Conservation (phyloP, 1,140 invertebrate genomes). For the Euschistus heros region DNA sequence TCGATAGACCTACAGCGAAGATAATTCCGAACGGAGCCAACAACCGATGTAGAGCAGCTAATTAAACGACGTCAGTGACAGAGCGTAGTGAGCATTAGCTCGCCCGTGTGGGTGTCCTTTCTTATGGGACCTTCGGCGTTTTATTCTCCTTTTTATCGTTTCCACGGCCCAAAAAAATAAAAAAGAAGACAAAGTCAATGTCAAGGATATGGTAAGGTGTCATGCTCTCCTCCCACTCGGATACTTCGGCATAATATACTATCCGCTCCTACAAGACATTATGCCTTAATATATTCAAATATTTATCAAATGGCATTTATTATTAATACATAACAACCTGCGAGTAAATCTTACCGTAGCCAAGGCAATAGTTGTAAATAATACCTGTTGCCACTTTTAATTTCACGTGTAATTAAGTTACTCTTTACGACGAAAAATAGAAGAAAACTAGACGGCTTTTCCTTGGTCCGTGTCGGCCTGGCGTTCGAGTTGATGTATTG, state of each 20-base stretch:
- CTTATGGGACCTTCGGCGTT: background rate
- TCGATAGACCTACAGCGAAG: no score
- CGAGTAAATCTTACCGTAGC: no score
- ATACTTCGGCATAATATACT: background rate
- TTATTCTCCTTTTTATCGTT: background rate
- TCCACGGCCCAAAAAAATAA: background rate
- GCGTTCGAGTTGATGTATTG: no score
- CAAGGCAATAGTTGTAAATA: no score
- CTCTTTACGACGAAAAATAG: no score
- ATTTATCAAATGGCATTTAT: slow-evolving; percentile 5
- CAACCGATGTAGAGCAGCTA: no score
- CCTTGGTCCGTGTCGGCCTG: no score
- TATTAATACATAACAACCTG: no score
- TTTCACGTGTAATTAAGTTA: no score
- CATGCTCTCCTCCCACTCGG: background rate
- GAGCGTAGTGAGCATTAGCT: background rate
- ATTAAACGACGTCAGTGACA: background rate
- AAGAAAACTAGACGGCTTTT: no score
- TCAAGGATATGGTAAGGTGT: slow-evolving; percentile 5
- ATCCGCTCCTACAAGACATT: background rate
- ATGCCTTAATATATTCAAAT: slow-evolving; percentile 7
- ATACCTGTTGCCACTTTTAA: no score
- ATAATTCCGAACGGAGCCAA: no score
- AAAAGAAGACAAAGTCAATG: slow-evolving; percentile 1
- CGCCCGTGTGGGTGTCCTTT: background rate